These are phyloP conservation scores for Cotesia typhae DNA, from an alignment of 1,140 invertebrate genomes.

Conservation along the genomic window DNA sequence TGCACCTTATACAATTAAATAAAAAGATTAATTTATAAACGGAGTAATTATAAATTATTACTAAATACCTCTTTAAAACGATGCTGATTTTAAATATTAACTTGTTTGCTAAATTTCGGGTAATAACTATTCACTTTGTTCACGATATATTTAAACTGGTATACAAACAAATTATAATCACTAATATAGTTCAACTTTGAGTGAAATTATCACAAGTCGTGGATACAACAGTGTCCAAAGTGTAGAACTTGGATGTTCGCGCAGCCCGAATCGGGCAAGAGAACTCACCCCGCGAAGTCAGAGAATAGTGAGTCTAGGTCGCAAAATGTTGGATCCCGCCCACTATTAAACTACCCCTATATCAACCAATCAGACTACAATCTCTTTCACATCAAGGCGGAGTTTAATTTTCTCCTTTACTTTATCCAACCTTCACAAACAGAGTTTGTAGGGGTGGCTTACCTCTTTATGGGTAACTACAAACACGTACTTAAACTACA, in stretches of 20 bases:
- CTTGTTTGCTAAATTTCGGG: no score
- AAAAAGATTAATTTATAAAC: not conserved
- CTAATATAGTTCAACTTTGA: no score
- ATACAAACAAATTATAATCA: not conserved
- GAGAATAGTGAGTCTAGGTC: not conserved
- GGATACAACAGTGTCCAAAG: conserved; percentile 12
- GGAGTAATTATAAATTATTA: no score
- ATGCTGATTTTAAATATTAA: no score
- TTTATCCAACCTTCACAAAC: conserved; percentile 49
- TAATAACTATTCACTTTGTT: no score
- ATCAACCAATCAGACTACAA: conserved; percentile 19
- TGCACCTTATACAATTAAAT: not conserved
- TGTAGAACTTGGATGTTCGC: conserved; percentile 3
- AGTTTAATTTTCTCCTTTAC: conserved; percentile 9
- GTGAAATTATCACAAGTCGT: no score
- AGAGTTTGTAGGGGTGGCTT: conserved; percentile 53
- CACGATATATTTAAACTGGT: no score
- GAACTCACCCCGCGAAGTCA: conserved; percentile 10
- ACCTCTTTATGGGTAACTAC: conserved; percentile 63
- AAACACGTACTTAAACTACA: conserved; percentile 64
- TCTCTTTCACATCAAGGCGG: conserved; percentile 24
- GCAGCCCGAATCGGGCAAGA: conserved; percentile 11
- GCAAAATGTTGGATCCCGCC: conserved; percentile 24
- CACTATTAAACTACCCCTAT: conserved; percentile 29
- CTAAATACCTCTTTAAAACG: no score